phyloP scores from a whole-genome alignment of 2,113 vertebrate species.

The Athene cunicularia region DNA sequence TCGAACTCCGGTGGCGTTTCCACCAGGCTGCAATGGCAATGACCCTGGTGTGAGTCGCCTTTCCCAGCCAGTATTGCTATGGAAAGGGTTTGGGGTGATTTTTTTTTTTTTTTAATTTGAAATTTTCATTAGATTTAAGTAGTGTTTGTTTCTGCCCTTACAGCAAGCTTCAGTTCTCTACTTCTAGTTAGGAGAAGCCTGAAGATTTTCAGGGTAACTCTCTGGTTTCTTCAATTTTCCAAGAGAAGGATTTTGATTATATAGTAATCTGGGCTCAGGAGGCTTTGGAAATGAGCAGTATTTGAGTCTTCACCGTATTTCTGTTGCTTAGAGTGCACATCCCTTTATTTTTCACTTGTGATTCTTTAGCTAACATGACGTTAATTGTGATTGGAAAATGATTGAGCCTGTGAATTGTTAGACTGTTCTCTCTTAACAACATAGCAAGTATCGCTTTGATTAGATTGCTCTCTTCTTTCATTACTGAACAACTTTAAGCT shows the following conservation, averaged over 20 bases:
- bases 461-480: not conserved
- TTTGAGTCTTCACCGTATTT: not conserved
- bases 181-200: not conserved
- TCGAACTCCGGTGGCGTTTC: not conserved
- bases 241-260: not conserved
- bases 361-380: not conserved
- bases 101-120: not conserved
- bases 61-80: accelerated
- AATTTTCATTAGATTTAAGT: not conserved
- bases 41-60: accelerated
- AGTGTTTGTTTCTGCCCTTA: not conserved
- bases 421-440: not conserved
- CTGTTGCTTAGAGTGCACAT: not conserved
- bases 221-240: not conserved
- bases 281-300: not conserved
- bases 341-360: not conserved
- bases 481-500: not conserved
- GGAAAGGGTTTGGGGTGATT: accelerated
- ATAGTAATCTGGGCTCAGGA: not conserved
- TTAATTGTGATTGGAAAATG: conserved; percentile 43
- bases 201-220: not conserved
- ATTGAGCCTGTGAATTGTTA: not conserved
- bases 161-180: too few relatives aligned
- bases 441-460: not conserved
- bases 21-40: not conserved